Base-by-base conservation (phyloP, 2,113 vertebrate genomes). In the Edolisoma coerulescens region DNA sequence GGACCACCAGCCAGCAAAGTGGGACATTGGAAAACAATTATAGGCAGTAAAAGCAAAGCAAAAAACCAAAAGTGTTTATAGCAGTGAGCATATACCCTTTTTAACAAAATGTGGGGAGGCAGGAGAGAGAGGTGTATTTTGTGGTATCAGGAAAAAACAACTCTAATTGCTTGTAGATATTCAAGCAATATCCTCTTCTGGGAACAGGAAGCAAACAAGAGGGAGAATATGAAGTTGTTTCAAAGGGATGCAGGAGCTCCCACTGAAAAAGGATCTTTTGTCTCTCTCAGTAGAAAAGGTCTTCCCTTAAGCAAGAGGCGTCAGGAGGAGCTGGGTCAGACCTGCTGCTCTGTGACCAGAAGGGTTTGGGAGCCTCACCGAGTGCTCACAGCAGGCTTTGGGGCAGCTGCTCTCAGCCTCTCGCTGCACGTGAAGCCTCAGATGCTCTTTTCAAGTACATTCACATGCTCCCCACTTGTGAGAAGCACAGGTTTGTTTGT, bases 401-500 rank as follows among this genome's bases (percentile, higher is more conserved):
- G 57, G 50, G n/a, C 86, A 50, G 59, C 11, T 16, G 5, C 52
- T 50, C 33, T 7, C 54, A 47, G 54, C 73, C 57, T 86, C 73
- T 39, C 0, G 3, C 42, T 14, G 56, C 86, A 90, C 9, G 1
- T 75, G 64, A 59, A 95, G 68, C 54, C 63, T 87, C 76, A 76
- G 80, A 83, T 67, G 52, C 77, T 71, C 39, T 93, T 90, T 93
- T 70, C 69, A 52, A 84, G 52, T 15, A 54, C 19, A 8, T 67
- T 80, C 47, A 23, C 47, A 26, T 50, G 59, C 33, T 92, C 33
- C 7, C 7, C 1, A 0, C 52, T 68, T 52, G 47, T 70, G 35
- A 81, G 52, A 87, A 90, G 64, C 39, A 7, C 79, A 90, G 90
- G 78, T 90, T 95, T 39, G 6, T 81, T 90, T 81, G 83, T 87